These are phyloP conservation scores for Diplogasteroides magnus DNA, from an alignment of 1,140 invertebrate species.

Conservation along the genomic window DNA sequence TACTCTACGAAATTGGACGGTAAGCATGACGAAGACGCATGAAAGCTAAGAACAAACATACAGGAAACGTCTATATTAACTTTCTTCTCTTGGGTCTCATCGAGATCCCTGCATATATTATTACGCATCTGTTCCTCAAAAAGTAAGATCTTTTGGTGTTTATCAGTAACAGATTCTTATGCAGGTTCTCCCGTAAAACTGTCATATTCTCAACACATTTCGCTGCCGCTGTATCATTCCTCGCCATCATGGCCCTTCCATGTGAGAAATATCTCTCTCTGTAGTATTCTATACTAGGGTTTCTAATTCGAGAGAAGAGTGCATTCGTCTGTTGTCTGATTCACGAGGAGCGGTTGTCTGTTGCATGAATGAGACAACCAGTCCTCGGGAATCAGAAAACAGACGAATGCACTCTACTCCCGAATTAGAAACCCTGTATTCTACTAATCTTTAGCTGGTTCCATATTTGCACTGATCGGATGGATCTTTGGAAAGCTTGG, in stretches of 20 bases:
- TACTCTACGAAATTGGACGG: conserved; percentile 53
- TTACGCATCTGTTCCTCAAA: conserved; percentile 42
- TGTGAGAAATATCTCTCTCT: conserved; percentile 1
- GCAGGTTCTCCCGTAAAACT: conserved; percentile 17
- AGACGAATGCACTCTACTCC: too few species aligned
- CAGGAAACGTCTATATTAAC: conserved; percentile 55
- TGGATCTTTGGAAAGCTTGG: neutral
- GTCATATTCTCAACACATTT: conserved; percentile 20
- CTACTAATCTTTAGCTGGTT: too few species aligned
- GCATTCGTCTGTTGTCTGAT: neutral
- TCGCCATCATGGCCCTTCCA: conserved; percentile 9
- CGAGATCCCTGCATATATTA: conserved; percentile 53
- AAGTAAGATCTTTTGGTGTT: conserved; percentile 34
- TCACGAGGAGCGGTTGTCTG: neutral
- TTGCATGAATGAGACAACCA: neutral
- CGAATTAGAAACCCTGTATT: too few species aligned
- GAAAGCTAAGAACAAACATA: too few species aligned
- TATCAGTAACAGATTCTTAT: neutral
- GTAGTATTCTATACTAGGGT: neutral
- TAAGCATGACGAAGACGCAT: neutral
- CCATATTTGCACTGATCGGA: too few species aligned
- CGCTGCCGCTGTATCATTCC: conserved; percentile 17
- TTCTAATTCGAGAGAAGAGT: neutral
- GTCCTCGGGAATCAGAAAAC: neutral
- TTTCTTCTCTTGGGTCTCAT: conserved; percentile 53